Evolutionary conservation across 2,888 invertebrate genomes (phyloP).

Genomic region (Aricia artaxerxes): DNA sequence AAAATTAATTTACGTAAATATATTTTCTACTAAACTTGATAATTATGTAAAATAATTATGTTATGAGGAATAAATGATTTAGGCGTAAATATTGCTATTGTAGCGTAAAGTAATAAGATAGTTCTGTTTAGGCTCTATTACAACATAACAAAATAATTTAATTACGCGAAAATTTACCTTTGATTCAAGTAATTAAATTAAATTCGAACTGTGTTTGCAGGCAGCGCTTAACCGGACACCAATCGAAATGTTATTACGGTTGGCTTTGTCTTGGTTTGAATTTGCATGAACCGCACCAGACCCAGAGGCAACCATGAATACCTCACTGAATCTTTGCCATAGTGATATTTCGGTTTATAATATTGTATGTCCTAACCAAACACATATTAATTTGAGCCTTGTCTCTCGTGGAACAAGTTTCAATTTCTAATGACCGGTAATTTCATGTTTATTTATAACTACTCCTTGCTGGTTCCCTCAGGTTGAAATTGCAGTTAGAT

Average conservation of each 20-base stretch:
- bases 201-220: background rate
- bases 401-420: background rate
- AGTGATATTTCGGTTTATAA: constrained; percentile 24
- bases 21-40: no score
- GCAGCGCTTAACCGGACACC: constrained; percentile 2
- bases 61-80: no score
- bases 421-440: background rate
- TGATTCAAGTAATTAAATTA: constrained; percentile 11
- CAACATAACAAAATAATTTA: background rate
- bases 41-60: no score
- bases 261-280: constrained; percentile 17
- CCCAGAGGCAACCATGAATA: background rate
- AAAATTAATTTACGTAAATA: no score
- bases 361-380: background rate
- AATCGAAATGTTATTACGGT: constrained; percentile 19
- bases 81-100: no score
- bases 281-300: constrained; percentile 19
- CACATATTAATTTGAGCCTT: background rate
- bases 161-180: background rate
- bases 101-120: no score
- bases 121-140: background rate
- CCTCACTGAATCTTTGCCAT: background rate
- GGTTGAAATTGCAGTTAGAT: constrained; percentile 11
- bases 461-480: background rate
- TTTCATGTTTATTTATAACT: constrained; percentile 12